These are phyloP conservation scores for Lineus longissimus DNA, from an alignment of 1,140 invertebrate genomes.

Conservation along the genomic window DNA sequence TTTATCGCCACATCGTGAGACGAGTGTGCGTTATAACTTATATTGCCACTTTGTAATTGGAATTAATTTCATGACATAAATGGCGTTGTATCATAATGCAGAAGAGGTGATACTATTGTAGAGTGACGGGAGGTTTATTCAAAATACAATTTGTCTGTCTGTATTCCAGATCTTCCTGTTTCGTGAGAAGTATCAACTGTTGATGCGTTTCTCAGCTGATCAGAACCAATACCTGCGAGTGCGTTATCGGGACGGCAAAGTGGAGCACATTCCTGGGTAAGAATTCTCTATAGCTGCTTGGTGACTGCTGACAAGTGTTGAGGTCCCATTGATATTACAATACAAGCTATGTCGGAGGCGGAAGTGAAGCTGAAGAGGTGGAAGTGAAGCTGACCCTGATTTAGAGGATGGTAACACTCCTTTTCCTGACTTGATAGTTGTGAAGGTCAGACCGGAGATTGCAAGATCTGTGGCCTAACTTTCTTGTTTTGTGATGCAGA, in stretches of 20 bases:
- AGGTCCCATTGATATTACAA: not conserved
- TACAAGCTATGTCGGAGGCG: not conserved
- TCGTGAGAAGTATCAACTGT: constrained; percentile 29
- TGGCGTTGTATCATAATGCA: constrained; percentile 3
- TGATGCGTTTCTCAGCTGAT: constrained; percentile 33
- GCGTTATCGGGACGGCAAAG: constrained; percentile 34
- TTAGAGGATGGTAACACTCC: constrained; percentile 8
- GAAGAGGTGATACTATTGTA: not conserved
- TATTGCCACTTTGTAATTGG: not conserved
- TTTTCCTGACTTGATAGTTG: too few relatives aligned
- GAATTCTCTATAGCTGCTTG: not conserved
- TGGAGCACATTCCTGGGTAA: constrained; percentile 45
- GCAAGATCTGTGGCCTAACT: too few relatives aligned
- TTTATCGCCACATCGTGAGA: not conserved
- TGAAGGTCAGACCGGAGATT: too few relatives aligned
- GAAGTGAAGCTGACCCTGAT: not conserved
- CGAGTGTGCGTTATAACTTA: not conserved
- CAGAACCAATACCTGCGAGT: constrained; percentile 43
- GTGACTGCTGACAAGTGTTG: not conserved
- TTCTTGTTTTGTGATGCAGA: constrained; percentile 4
- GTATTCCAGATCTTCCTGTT: constrained; percentile 43
- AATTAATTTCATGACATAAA: not conserved
- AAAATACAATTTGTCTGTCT: not conserved
- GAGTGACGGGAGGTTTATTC: not conserved
- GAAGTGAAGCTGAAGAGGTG: not conserved